Percentiles rank a stretch among this genome's conserved stretches.
Evolutionary conservation across 2,797 vertebrate genomes (phyloP).

Genomic region (Pitangus sulphuratus): DNA sequence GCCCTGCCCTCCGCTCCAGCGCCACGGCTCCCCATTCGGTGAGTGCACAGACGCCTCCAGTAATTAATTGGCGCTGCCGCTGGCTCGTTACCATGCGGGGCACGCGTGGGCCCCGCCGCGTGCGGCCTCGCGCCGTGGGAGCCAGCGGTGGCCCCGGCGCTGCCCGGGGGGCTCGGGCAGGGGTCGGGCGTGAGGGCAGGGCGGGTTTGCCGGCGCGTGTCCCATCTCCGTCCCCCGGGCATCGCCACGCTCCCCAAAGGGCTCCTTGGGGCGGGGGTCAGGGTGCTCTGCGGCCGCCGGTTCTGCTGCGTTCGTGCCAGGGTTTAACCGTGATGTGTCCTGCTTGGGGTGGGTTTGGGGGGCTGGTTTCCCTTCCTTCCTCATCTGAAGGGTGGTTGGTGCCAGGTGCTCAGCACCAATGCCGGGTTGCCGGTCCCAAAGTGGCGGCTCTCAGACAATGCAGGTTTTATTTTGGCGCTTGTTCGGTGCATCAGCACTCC

Average conservation of each 20-base stretch:
- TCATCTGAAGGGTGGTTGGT: accelerated
- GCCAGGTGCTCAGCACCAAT: accelerated
- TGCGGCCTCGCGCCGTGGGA: neutral
- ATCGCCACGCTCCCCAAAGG: neutral
- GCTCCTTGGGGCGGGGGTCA: neutral
- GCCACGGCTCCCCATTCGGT: constrained; percentile 63
- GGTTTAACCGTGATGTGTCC: neutral
- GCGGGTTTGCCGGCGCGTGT: accelerated
- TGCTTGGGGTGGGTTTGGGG: accelerated
- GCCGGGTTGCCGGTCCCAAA: accelerated
- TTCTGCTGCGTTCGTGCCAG: neutral
- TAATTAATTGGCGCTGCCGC: constrained; percentile 60
- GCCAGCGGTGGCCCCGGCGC: neutral
- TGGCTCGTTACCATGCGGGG: constrained; percentile 65
- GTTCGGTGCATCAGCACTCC: accelerated
- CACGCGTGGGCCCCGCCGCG: neutral
- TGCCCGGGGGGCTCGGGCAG: neutral
- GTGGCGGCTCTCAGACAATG: neutral
- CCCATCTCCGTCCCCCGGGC: neutral
- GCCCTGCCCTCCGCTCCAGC: constrained; percentile 52
- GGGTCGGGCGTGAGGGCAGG: accelerated
- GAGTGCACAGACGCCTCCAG: constrained; percentile 65
- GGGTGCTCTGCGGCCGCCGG: accelerated
- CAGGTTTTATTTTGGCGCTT: neutral
- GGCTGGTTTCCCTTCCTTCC: accelerated